Evolutionary conservation across 2,113 vertebrate species (phyloP).

Genomic region (Phyllostomus discolor): DNA sequence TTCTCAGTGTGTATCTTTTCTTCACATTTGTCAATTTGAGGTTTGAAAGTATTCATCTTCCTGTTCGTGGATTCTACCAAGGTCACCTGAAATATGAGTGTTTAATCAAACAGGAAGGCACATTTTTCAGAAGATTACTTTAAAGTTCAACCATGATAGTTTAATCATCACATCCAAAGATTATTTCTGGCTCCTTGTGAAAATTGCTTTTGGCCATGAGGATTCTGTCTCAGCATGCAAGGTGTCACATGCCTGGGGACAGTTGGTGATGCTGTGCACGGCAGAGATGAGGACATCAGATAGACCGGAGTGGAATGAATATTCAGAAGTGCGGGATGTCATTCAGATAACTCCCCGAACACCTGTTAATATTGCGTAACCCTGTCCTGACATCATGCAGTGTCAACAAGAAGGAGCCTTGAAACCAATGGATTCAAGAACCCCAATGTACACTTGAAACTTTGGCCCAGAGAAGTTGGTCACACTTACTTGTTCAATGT

Average conservation of each 20-base stretch:
- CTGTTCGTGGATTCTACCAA: background rate
- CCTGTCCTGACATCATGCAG: background rate
- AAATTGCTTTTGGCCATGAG: constrained; percentile 29
- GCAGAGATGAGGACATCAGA: background rate
- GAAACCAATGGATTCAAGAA: background rate
- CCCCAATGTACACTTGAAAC: background rate
- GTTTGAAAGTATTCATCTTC: background rate
- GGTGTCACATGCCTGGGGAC: background rate
- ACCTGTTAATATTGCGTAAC: background rate
- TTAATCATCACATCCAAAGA: constrained; percentile 34
- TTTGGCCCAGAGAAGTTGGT: background rate
- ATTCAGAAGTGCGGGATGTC: background rate
- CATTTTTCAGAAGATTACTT: background rate
- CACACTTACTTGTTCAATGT: background rate
- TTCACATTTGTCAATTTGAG: background rate
- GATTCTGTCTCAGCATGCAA: background rate
- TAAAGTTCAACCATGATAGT: background rate
- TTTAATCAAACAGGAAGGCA: constrained; percentile 17
- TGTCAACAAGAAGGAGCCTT: background rate
- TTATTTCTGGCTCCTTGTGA: constrained; percentile 25
- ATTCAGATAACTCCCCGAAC: background rate
- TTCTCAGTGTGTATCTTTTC: background rate
- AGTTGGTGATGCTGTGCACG: background rate
- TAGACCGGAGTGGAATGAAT: background rate
- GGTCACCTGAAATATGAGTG: constrained; percentile 32